Conservation (phyloP, 2,113 vertebrate species). For the Mixornis gularis region DNA sequence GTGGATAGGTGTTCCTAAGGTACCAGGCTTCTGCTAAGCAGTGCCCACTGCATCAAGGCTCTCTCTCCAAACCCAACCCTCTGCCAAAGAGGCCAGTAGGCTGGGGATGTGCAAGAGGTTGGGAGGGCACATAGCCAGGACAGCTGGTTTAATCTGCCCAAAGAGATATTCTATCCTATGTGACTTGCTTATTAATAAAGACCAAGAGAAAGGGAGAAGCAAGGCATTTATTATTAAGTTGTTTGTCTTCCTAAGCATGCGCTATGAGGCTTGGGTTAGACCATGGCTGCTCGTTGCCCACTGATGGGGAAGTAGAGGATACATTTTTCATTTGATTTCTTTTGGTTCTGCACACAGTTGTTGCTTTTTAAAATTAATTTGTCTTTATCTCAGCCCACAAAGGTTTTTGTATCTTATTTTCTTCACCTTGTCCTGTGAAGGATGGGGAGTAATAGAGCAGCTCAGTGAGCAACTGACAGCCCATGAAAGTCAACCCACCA, state of each 20-base stretch:
- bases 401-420: not conserved
- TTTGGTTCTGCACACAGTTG: not conserved
- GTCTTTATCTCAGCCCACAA: not conserved
- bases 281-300: not conserved
- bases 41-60: not conserved
- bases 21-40: not conserved
- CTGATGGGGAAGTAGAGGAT: not conserved
- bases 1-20: not conserved
- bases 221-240: not conserved
- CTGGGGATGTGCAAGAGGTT: not conserved
- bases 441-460: not conserved
- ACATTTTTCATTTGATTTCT: not conserved
- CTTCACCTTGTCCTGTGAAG: not conserved
- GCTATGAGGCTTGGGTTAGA: accelerated
- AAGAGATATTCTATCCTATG: accelerated
- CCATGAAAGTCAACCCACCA: not conserved
- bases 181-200: not conserved
- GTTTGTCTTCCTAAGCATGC: not conserved
- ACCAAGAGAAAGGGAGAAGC: not conserved
- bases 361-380: not conserved
- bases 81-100: not conserved
- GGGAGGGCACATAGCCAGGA: not conserved
- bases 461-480: not conserved
- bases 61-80: not conserved
- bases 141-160: not conserved